Evolutionary conservation across 2,888 invertebrate species (phyloP), one percentile per base, ranked within the genome.

Genomic region (Apamea sordens): DNA sequence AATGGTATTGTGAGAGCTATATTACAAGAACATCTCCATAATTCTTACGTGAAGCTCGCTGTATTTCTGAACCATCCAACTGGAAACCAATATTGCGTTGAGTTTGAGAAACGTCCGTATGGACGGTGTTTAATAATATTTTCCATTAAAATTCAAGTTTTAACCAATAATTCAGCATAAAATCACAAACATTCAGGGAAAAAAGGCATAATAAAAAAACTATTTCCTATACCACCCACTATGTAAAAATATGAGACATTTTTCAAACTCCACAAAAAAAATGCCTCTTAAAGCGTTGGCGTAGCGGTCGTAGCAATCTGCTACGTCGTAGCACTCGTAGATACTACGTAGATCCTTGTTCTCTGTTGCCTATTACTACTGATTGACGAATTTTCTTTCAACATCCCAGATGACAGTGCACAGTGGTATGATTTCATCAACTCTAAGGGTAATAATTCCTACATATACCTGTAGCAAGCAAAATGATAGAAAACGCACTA

Each of bases 31-130:
- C 3, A 68, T 71, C 36, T 73, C 56, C 68, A 76, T 83, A 75
- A 63, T 75, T 75, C 63, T n/a, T 82, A 84, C 84, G 84, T 86
- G 86, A 83, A 79, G 85, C 85, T 82, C 64, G 76, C 90, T 92
- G 89, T 91, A 90, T 89, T 88, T 92, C 91, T 83, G 90, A 86
- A 83, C 81, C 75, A n/a, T 85, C 86, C 83, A 83, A 91, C 84
- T 91, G 80, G 89, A 90, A 91, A 91, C 90, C 92, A 93, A 92
- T 93, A 92, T 92, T 88, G 89, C 89, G 86, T 87, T 87, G 86
- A 85, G 85, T 90, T 91, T 90, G 90, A 84, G 90, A 90, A 93
- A 93, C 89, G 93, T 93, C 79, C 88, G 86, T 90, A 90, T 90
- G 87, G 89, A 88, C 89, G 83, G 83, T 89, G 89, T 89, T 90